Base-by-base conservation (phyloP, 2,797 vertebrate genomes). In the Hydrolagus colliei region DNA sequence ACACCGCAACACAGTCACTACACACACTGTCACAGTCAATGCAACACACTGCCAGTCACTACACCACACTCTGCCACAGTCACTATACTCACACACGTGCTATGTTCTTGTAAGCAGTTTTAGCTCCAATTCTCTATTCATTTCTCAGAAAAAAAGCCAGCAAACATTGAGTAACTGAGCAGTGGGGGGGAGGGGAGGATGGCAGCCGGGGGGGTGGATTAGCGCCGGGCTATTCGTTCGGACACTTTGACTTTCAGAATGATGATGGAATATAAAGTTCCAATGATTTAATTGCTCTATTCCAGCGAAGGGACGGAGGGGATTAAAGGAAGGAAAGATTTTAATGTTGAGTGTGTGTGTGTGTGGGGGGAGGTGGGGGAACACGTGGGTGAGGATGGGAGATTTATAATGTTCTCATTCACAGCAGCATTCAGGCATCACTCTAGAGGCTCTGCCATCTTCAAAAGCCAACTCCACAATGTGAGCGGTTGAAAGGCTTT, bases 101-200 rank as follows among this genome's bases (percentile, higher is more conserved):
- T 52, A 6, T 52, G 41, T 52, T 3, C 41, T 3, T 52, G 6
- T 6, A 52, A 52, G 41, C 41, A 52, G 41, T 52, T 52, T 52
- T 52, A 52, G 41, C 41, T 52, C 41, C 6, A 52, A 52, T 52
- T 52, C 41, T 52, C 41, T 52, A 3, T 3, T 52, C 41, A 4
- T 90, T 93, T 94, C 95, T 89, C 14, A 88, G 32, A 59, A 78
- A 32, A 41, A 27, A 72, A 86, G 2, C 61, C 11, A 74, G 22
- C 22, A 9, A 86, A 59, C 73, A 22, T 18, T 52, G 41, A 52
- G 41, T 27, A 27, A 27, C 41, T 52, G 3, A 52, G 41, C 41
- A 71, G 2, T 71, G 68, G 68, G 68, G 68, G 13, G 1, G 13
- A 14, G 67, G 67, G 67, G 65, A 16, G 18, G 68, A 71, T 6